Conservation (phyloP, 2,797 vertebrate genomes). For the Pangasius macronema region DNA sequence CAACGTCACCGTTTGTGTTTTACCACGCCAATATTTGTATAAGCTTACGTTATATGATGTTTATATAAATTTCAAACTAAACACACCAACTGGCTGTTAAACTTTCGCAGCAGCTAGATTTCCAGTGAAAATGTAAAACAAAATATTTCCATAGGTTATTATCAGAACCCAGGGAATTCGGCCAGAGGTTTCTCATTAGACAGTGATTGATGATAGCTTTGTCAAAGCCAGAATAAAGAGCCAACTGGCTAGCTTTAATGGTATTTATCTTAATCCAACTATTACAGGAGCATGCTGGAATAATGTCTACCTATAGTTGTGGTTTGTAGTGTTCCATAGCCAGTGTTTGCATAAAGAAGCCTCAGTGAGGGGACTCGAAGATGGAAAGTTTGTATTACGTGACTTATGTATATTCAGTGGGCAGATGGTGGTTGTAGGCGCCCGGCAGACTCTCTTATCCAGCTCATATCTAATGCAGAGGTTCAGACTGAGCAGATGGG, state of each 20-base stretch:
- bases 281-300: slow-evolving; percentile 30
- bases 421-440: slow-evolving; percentile 31
- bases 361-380: slow-evolving; percentile 11
- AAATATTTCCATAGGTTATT: slow-evolving; percentile 45
- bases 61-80: neutral
- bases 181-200: slow-evolving; percentile 33
- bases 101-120: neutral
- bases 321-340: slow-evolving; percentile 15
- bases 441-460: slow-evolving; percentile 41
- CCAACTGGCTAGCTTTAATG: slow-evolving; percentile 33
- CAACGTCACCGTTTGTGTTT: neutral
- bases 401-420: slow-evolving; percentile 50
- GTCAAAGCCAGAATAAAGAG: slow-evolving; percentile 27
- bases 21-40: neutral
- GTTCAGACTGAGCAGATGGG: slow-evolving; percentile 68
- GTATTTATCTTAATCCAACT: slow-evolving; percentile 34
- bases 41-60: neutral
- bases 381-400: slow-evolving; percentile 48
- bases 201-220: slow-evolving; percentile 39
- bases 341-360: slow-evolving; percentile 26
- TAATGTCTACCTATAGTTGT: slow-evolving; percentile 37
- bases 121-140: slow-evolving; percentile 14
- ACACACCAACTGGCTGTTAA: neutral
- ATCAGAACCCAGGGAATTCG: slow-evolving; percentile 28
- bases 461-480: slow-evolving; percentile 54